Percentiles rank a stretch among this genome's conserved stretches.
Conservation (phyloP, 2,797 vertebrate genomes). For the Tragopan temminckii region DNA sequence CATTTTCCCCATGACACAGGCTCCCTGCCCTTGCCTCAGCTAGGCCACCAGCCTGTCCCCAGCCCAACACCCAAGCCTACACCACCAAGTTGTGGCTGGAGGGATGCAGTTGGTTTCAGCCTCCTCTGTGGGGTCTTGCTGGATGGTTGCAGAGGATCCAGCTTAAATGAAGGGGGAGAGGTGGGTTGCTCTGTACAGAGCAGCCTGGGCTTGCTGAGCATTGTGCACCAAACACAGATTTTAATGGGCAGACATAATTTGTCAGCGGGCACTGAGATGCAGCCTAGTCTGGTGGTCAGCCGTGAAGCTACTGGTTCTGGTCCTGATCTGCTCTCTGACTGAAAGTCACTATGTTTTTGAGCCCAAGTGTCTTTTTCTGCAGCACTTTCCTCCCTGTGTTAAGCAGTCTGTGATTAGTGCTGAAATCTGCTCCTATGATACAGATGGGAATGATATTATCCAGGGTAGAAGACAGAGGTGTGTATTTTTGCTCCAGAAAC, state of each 20-base stretch:
- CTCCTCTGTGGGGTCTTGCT: background rate
- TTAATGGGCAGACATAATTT: background rate
- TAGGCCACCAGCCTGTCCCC: background rate
- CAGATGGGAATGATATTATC: background rate
- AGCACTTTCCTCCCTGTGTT: background rate
- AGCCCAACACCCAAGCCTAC: background rate
- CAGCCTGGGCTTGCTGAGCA: background rate
- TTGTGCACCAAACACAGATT: background rate
- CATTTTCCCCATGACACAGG: background rate
- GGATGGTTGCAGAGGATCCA: background rate
- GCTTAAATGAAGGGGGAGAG: background rate
- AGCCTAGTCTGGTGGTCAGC: background rate
- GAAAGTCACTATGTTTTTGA: background rate
- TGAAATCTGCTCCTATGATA: background rate
- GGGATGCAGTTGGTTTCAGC: rapidly evolving
- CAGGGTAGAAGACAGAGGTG: background rate
- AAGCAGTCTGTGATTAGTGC: background rate
- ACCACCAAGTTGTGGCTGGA: background rate
- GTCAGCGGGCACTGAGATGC: background rate
- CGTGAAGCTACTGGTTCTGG: rapidly evolving
- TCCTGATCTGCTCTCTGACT: background rate
- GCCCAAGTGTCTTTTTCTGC: background rate
- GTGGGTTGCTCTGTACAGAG: background rate
- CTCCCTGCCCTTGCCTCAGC: background rate
- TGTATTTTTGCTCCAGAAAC: background rate